Evolutionary conservation across 2,113 vertebrate species (phyloP).

Genomic region (Holacanthus passer): DNA sequence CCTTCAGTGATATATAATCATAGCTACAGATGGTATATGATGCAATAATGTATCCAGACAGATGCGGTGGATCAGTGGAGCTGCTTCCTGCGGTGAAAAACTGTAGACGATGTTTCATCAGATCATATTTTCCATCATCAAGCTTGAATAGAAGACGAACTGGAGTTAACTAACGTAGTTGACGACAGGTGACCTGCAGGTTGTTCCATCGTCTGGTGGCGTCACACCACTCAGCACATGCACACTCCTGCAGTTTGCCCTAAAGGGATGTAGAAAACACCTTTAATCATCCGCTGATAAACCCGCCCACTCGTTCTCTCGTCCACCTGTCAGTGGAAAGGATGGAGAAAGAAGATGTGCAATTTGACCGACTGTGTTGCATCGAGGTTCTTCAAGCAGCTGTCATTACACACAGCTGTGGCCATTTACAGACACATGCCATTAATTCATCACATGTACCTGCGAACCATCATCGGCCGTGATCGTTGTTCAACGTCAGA

Average conservation of each 20-base stretch:
- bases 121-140: neutral
- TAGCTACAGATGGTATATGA: constrained; percentile 7
- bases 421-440: neutral
- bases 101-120: neutral
- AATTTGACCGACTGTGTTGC: neutral
- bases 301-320: neutral
- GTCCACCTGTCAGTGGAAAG: constrained; percentile 9
- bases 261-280: neutral
- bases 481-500: constrained; percentile 4
- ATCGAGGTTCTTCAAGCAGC: neutral
- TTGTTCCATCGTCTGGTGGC: too few species aligned
- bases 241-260: neutral
- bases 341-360: neutral
- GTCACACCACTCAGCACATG: too few species aligned
- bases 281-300: neutral
- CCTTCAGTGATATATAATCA: constrained; percentile 23
- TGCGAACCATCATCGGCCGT: neutral
- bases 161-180: too few species aligned
- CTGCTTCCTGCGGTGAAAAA: neutral
- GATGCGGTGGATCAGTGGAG: neutral
- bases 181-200: too few species aligned
- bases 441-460: constrained; percentile 2
- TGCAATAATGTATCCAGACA: constrained; percentile 26
- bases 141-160: neutral
- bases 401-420: neutral